Conservation (phyloP, 30 jellyfish, hydroid and myxozoan genomes). For the Hydractinia echinata region DNA sequence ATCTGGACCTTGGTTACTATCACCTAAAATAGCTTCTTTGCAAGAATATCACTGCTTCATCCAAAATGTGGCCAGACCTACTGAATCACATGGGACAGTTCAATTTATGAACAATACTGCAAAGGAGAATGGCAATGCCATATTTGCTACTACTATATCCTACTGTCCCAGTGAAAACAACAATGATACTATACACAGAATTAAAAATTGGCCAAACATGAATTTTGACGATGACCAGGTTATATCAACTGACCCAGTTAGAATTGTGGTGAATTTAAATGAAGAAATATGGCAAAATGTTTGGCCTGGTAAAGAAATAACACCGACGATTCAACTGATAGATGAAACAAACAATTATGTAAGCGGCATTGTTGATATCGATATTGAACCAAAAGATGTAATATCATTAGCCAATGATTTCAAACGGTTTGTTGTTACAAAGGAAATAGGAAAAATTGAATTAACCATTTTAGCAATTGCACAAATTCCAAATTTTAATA, state of each 20-base stretch:
- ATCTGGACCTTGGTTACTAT: background rate
- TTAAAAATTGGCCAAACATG: constrained; percentile 16
- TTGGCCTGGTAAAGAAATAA: constrained; percentile 17
- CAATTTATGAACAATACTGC: constrained; percentile 13
- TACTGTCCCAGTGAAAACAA: background rate
- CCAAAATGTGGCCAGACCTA: background rate
- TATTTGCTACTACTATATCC: constrained; percentile 32
- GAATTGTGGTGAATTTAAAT: background rate
- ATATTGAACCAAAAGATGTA: background rate
- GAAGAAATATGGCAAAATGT: background rate
- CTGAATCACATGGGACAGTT: background rate
- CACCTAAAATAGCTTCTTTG: background rate
- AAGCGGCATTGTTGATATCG: constrained; percentile 9
- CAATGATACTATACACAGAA: background rate
- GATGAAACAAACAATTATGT: constrained; percentile 16
- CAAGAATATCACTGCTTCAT: background rate
- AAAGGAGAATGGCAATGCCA: constrained; percentile 19
- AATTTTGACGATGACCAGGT: background rate
- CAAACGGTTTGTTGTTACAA: background rate
- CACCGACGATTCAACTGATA: background rate
- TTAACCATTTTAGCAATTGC: background rate
- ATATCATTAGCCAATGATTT: background rate
- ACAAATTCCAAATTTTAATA: background rate
- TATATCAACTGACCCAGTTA: constrained; percentile 21
- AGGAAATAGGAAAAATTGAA: background rate